A percentile compares a stretch with the other conserved stretches of the same genome.
Conservation (phyloP, 2,797 vertebrate species). For the Cichlasoma orientale region DNA sequence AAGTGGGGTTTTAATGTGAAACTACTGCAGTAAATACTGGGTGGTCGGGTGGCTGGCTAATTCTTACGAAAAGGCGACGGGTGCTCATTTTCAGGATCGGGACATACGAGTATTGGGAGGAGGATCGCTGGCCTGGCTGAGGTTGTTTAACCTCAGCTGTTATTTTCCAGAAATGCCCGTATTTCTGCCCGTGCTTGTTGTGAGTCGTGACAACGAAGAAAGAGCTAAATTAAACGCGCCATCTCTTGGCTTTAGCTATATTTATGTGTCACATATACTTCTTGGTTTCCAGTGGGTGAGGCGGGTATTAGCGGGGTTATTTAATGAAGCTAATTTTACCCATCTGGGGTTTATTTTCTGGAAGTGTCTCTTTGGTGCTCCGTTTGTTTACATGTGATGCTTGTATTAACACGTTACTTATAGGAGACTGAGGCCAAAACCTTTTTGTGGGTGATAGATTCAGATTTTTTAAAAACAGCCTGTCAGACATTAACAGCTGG, state of each 20-base stretch:
- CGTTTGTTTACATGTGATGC: slow-evolving; percentile 4
- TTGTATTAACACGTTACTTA: not conserved
- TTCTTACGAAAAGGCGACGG: not conserved
- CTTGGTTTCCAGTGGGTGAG: not conserved
- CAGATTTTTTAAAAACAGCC: not conserved
- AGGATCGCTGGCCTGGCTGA: not conserved
- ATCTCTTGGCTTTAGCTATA: not conserved
- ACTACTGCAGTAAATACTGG: not conserved
- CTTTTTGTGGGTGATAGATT: not conserved
- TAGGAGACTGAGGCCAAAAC: not conserved
- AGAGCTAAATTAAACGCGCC: slow-evolving; percentile 7
- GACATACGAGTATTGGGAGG: not conserved
- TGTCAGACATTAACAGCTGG: not conserved
- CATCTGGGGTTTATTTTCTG: not conserved
- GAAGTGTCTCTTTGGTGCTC: not conserved
- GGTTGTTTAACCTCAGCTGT: too few species aligned
- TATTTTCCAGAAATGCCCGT: not conserved
- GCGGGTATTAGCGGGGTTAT: not conserved
- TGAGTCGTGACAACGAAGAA: slow-evolving; percentile 42
- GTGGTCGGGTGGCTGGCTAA: not conserved
- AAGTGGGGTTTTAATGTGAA: too few species aligned
- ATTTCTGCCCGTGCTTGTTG: not conserved
- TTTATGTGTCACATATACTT: not conserved
- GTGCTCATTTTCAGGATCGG: slow-evolving; percentile 7
- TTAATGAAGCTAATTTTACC: not conserved